phyloP scores from a whole-genome alignment of 64 coral and sea anemone species.

The Actinia tenebrosa region DNA sequence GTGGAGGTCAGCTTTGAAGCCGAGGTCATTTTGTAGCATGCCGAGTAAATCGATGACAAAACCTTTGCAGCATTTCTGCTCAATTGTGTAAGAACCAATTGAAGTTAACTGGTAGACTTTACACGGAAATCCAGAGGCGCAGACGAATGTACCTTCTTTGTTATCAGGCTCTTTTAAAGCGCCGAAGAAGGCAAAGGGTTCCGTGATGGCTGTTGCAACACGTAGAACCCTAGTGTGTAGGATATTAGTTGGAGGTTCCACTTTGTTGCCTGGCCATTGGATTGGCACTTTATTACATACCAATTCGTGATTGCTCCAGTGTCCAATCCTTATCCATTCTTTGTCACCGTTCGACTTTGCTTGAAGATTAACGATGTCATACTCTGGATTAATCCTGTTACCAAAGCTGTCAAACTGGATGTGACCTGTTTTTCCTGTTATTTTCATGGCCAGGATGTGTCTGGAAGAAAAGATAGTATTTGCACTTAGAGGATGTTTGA shows the following conservation, averaged over 20 bases:
- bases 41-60: conserved; percentile 22
- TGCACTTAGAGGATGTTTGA: not conserved
- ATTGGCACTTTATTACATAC: conserved; percentile 2
- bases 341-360: not conserved
- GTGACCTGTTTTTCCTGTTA: conserved; percentile 12
- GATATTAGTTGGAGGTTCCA: not conserved
- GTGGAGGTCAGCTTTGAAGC: conserved; percentile 30
- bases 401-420: conserved; percentile 33
- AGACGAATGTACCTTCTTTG: conserved; percentile 6
- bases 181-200: conserved; percentile 37
- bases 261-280: not conserved
- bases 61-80: conserved; percentile 21
- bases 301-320: conserved; percentile 25
- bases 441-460: not conserved
- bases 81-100: not conserved
- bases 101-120: conserved; percentile 10
- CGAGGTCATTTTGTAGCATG: conserved; percentile 18
- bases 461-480: not conserved
- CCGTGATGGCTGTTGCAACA: conserved; percentile 14
- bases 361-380: conserved; percentile 39
- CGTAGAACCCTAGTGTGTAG: not conserved
- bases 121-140: conserved; percentile 27
- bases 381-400: conserved; percentile 30
- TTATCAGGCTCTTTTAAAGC: not conserved
- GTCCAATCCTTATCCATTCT: conserved; percentile 11